A percentile compares a stretch with the other conserved stretches of the same genome.
Conservation (phyloP, 2,888 invertebrate genomes). For the Drosophila ustulata region DNA sequence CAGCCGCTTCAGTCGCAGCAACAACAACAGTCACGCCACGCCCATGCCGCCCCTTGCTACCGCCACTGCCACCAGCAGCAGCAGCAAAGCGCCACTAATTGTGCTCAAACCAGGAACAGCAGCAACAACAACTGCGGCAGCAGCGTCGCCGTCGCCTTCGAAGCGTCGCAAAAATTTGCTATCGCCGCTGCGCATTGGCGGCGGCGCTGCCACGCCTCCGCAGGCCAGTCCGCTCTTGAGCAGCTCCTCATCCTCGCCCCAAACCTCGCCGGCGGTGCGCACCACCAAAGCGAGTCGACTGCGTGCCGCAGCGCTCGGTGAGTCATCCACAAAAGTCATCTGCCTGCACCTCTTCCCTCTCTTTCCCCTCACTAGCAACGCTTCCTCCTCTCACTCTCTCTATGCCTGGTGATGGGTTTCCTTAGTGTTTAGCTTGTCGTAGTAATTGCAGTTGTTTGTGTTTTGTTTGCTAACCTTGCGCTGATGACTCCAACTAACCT, state of each 20-base stretch:
- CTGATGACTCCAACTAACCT: slow-evolving; percentile 48
- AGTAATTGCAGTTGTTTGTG: slow-evolving; percentile 10
- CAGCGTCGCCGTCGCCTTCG: slow-evolving; percentile 54
- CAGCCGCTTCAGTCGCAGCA: slow-evolving; percentile 47
- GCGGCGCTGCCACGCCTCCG: slow-evolving; percentile 43
- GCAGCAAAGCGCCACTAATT: slow-evolving; percentile 64
- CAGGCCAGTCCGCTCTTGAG: slow-evolving; percentile 66
- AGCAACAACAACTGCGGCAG: slow-evolving; percentile 39
- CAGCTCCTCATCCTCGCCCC: slow-evolving; percentile 68
- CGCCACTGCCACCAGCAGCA: slow-evolving; percentile 48
- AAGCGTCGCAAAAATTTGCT: slow-evolving; percentile 78
- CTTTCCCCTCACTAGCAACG: not conserved
- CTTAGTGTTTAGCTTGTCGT: slow-evolving; percentile 12
- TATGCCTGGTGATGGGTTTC: slow-evolving; percentile 26
- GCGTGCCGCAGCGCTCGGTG: slow-evolving; percentile 88
- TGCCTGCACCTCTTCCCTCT: not conserved
- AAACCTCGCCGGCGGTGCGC: slow-evolving; percentile 86
- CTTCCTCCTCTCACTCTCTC: not conserved
- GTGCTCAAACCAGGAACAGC: slow-evolving; percentile 69
- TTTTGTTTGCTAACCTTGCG: slow-evolving; percentile 18
- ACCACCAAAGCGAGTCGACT: slow-evolving; percentile 90
- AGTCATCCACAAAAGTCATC: slow-evolving; percentile 60
- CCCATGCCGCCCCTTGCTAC: slow-evolving; percentile 77
- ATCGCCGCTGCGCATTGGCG: slow-evolving; percentile 71
- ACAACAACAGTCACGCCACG: slow-evolving; percentile 72